Conservation (phyloP, 2,888 invertebrate species). For the Ernsta delagoae region DNA sequence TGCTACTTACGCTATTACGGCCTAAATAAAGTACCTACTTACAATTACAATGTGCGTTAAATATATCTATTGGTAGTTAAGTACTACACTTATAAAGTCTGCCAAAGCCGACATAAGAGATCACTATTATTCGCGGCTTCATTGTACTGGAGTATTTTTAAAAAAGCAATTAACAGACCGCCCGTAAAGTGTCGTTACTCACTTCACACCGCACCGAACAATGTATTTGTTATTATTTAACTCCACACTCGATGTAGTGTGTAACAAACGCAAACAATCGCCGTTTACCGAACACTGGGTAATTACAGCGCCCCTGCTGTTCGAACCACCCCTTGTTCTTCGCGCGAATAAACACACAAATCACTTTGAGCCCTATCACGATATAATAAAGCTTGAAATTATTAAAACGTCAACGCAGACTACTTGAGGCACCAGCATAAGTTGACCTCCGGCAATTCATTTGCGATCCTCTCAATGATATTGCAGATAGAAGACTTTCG, state of each 20-base stretch:
- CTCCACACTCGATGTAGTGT: conserved; percentile 55
- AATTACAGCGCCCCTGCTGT: conserved; percentile 68
- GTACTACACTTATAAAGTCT: not conserved
- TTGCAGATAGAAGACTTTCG: conserved; percentile 37
- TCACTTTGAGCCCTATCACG: conserved; percentile 42
- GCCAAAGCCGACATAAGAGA: conserved; percentile 34
- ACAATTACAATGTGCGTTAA: too few relatives aligned
- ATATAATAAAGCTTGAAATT: conserved; percentile 38
- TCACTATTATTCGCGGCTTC: conserved; percentile 42
- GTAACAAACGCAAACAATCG: conserved; percentile 67
- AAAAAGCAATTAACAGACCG: conserved; percentile 62
- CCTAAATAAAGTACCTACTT: too few relatives aligned
- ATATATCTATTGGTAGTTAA: too few relatives aligned
- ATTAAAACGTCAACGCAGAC: conserved; percentile 25
- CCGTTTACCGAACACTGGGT: conserved; percentile 65
- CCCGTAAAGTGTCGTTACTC: conserved; percentile 59
- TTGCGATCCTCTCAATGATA: conserved; percentile 42
- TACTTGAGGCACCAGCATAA: conserved; percentile 48
- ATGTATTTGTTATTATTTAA: conserved; percentile 77
- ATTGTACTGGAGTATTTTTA: conserved; percentile 48
- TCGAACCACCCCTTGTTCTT: conserved; percentile 53
- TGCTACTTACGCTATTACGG: too few relatives aligned
- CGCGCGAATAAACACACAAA: conserved; percentile 35
- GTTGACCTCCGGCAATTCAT: conserved; percentile 52
- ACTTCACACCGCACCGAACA: conserved; percentile 59